Percentiles rank a stretch among this genome's conserved stretches.
Evolutionary conservation across 2,888 invertebrate genomes (phyloP).

Genomic region (Drosophila conformis): DNA sequence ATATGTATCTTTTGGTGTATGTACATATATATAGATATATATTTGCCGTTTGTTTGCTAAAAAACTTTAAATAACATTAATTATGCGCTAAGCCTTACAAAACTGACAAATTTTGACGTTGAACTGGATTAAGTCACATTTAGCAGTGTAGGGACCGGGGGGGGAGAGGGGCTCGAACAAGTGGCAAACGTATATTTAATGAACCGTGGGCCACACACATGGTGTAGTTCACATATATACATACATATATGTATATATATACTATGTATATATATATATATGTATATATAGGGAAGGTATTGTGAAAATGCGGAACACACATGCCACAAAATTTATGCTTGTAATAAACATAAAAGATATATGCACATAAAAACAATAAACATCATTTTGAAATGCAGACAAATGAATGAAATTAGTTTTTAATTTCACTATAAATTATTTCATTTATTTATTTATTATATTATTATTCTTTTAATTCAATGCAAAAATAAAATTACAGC

Average conservation of each 20-base stretch:
- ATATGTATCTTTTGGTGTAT: neutral
- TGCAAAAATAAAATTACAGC: neutral
- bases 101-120: conserved; percentile 61
- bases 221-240: neutral
- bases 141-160: conserved; percentile 1
- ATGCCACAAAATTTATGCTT: conserved; percentile 4
- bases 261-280: neutral
- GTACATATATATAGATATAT: neutral
- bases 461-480: neutral
- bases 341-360: conserved; percentile 1
- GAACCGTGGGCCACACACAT: conserved; percentile 51
- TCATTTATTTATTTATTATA: neutral
- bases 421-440: neutral
- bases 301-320: conserved; percentile 26
- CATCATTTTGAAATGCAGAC: neutral
- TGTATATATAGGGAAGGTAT: neutral
- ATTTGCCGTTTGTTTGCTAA: conserved; percentile 23
- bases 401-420: neutral
- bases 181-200: conserved; percentile 54
- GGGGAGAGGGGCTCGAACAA: conserved; percentile 12
- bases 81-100: conserved; percentile 57
- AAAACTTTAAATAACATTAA: conserved; percentile 65
- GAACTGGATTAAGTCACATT: conserved; percentile 59
- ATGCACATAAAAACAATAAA: neutral
- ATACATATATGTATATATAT: neutral